A percentile compares a stretch with the other conserved stretches of the same genome.
These are phyloP conservation scores for Macroramphosus scolopax DNA, from an alignment of 2,797 vertebrate species.

Conservation along the genomic window DNA sequence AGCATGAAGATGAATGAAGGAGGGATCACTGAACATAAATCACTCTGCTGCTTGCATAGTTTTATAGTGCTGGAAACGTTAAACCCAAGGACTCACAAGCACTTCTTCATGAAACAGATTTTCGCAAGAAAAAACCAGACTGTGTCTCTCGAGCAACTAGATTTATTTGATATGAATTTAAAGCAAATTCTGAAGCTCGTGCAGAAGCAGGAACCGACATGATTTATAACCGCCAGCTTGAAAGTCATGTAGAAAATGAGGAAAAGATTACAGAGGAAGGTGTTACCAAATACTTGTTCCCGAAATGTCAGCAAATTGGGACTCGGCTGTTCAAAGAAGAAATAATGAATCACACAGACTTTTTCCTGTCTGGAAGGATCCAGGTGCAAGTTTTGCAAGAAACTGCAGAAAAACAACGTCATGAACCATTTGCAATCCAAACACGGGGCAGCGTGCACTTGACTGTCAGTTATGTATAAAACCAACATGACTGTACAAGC, in stretches of 20 bases:
- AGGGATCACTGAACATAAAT: slow-evolving; percentile 55
- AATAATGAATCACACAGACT: slow-evolving; percentile 39
- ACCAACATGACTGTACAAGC: slow-evolving; percentile 50
- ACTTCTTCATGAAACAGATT: slow-evolving; percentile 31
- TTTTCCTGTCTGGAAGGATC: slow-evolving; percentile 31
- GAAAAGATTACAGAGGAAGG: slow-evolving; percentile 51
- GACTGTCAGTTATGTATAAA: slow-evolving; percentile 20
- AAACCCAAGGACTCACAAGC: slow-evolving; percentile 20
- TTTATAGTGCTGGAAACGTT: slow-evolving; percentile 14
- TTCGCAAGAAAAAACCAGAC: slow-evolving; percentile 37
- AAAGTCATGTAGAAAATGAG: slow-evolving; percentile 41
- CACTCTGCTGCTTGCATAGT: slow-evolving; percentile 33
- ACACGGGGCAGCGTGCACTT: slow-evolving; percentile 32
- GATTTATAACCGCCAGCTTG: slow-evolving; percentile 42
- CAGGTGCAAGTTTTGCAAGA: slow-evolving; percentile 54
- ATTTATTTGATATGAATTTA: slow-evolving; percentile 57
- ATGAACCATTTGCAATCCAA: slow-evolving; percentile 68
- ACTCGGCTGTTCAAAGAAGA: slow-evolving; percentile 37
- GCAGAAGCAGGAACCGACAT: slow-evolving; percentile 33
- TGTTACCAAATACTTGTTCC: slow-evolving; percentile 38
- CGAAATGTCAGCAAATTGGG: slow-evolving; percentile 44
- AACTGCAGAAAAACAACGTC: slow-evolving; percentile 48
- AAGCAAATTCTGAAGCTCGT: slow-evolving; percentile 35
- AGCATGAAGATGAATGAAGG: slow-evolving; percentile 58
- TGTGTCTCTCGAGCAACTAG: slow-evolving; percentile 43